These are phyloP conservation scores for Strigamia maritima DNA, from an alignment of 2,888 invertebrate genomes.

Conservation along the genomic window DNA sequence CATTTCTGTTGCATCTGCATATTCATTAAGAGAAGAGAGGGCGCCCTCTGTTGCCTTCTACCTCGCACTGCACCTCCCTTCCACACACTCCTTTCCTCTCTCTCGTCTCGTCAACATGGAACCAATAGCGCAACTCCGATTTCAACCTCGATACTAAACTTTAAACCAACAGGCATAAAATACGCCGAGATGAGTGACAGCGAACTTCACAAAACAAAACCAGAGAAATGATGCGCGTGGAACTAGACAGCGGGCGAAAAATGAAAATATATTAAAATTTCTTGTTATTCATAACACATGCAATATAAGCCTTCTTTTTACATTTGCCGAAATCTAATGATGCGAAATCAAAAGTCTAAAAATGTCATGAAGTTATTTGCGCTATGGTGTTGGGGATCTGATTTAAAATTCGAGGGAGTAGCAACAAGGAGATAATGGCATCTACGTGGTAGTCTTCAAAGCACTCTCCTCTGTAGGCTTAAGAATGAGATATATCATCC, in stretches of 20 bases:
- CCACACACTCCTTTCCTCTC: background rate
- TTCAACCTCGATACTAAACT: background rate
- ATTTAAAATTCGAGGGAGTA: slow-evolving; percentile 20
- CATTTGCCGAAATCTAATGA: background rate
- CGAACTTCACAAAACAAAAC: background rate
- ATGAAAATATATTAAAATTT: background rate
- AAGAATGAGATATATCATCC: slow-evolving; percentile 33
- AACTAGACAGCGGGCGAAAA: too few relatives aligned
- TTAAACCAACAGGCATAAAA: slow-evolving; percentile 19
- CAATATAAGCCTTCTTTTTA: background rate
- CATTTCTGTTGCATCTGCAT: slow-evolving; percentile 39
- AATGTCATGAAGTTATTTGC: background rate
- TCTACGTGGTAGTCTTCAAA: slow-evolving; percentile 27
- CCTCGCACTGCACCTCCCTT: background rate
- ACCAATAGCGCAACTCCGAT: background rate
- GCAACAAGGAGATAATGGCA: slow-evolving; percentile 33
- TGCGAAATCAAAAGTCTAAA: background rate
- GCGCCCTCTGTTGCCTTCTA: slow-evolving; percentile 27
- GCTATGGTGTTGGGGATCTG: background rate
- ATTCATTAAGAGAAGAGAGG: slow-evolving; percentile 38
- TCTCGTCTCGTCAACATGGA: slow-evolving; percentile 1
- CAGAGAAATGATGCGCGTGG: too few relatives aligned
- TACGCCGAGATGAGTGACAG: background rate
- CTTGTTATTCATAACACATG: background rate
- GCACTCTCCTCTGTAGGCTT: slow-evolving; percentile 31